A percentile compares a stretch with the other conserved stretches of the same genome.
These are phyloP conservation scores for Cyanoderma ruficeps DNA, from an alignment of 2,113 vertebrate genomes.

Conservation along the genomic window DNA sequence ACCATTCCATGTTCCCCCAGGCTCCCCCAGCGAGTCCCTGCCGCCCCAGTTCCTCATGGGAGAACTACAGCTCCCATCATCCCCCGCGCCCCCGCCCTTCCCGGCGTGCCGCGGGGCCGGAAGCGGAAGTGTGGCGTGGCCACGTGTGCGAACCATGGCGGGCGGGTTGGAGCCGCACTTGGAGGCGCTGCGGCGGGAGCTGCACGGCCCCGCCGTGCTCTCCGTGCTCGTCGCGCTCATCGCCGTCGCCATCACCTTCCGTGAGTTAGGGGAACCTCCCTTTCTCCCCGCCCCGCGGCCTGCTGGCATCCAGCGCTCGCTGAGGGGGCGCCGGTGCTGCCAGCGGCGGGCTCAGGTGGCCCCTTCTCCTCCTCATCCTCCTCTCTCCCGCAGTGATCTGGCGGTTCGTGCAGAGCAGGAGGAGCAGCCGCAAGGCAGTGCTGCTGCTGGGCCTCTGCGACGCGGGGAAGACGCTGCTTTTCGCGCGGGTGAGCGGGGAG, in stretches of 20 bases:
- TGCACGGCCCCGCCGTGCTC: conserved; percentile 52
- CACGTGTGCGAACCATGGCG: not conserved
- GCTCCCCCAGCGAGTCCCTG: accelerated
- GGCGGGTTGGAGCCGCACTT: conserved; percentile 44
- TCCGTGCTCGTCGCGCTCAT: conserved; percentile 63
- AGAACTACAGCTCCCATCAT: not conserved
- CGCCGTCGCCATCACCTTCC: conserved; percentile 62
- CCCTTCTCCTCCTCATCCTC: not conserved
- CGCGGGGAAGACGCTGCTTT: conserved; percentile 77
- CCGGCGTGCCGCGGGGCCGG: not conserved
- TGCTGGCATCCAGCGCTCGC: not conserved
- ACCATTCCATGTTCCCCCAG: accelerated
- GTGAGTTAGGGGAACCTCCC: not conserved
- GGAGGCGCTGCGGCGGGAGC: conserved; percentile 61
- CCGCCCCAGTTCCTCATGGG: accelerated
- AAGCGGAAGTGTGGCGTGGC: accelerated
- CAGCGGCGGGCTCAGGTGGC: not conserved
- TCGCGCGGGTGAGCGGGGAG: conserved; percentile 68
- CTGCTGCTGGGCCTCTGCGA: conserved; percentile 77
- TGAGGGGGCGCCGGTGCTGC: not conserved
- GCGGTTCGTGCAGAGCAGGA: conserved; percentile 67
- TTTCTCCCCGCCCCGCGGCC: accelerated
- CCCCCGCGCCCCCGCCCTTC: accelerated
- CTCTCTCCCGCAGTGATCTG: conserved; percentile 68
- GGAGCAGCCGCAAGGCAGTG: conserved; percentile 71